Evolutionary conservation across 2,888 invertebrate species (phyloP), one percentile per base, ranked within the genome.

Genomic region (Apeira syringaria): DNA sequence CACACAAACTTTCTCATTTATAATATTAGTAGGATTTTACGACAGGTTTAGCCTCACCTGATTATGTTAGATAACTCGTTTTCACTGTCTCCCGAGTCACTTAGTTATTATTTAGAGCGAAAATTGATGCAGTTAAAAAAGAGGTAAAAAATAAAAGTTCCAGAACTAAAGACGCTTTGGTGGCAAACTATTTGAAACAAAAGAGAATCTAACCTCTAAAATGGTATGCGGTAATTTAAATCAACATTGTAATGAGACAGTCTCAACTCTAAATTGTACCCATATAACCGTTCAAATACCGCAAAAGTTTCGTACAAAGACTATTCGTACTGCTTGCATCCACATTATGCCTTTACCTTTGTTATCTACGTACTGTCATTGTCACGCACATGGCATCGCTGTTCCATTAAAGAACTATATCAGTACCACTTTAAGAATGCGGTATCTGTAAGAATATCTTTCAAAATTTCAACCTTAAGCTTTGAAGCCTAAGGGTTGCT

Each of bases 341-440:
- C 80, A 78, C 77, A 76, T 82, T 74, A 81, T 83, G 74, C 80
- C 68, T 74, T 33, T 75, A 61, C 64, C 63, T 67, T 68, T 73
- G 72, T 74, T 84, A 80, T 83, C 82, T 78, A 85, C 79, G 77
- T 78, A 74, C 63, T 65, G 74, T 85, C 87, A 86, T 86, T 86
- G 87, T 86, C 87, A 87, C 87, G 87, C 87, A 87, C 86, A 64
- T 75, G 72, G 70, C 68, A 71, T 78, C 70, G 80, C 74, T 67
- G 77, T 77, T 82, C 84, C 85, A 86, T 87, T 86, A 87, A 78
- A 78, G 78, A 85, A 83, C 84, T 82, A 83, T 74, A 79, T 68
- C 69, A 68, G 47, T 53, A 72, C 75, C 63, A 74, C 44, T 20
- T 56, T 63, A 53, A 29, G 34, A 33, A 39, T 56, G 29, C 49